phyloP scores from a whole-genome alignment of 2,888 invertebrate genomes.

The Catocala nupta region DNA sequence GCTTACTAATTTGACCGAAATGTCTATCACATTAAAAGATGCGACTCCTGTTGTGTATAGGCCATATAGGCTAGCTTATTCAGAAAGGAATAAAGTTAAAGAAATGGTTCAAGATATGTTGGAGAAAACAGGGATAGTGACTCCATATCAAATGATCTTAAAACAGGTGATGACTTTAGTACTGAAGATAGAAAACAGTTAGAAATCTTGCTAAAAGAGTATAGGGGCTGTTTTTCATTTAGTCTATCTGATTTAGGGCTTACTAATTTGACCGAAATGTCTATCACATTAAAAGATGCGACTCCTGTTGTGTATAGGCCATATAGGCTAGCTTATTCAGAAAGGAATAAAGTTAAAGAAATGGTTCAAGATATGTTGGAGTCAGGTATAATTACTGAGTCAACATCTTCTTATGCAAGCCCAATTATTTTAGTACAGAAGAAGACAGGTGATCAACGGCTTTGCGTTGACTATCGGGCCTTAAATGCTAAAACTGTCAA shows the following conservation, averaged over 20 bases:
- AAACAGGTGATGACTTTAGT: neutral
- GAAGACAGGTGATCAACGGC: slow-evolving; percentile 3
- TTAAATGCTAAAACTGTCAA: slow-evolving; percentile 4
- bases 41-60: slow-evolving; percentile 8
- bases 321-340: slow-evolving; percentile 9
- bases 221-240: slow-evolving; percentile 10
- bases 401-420: slow-evolving; percentile 9
- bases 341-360: neutral
- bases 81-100: neutral
- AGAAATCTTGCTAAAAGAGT: too few relatives aligned
- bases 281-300: slow-evolving; percentile 4
- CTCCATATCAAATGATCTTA: neutral
- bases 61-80: slow-evolving; percentile 10
- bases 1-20: slow-evolving; percentile 2
- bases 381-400: slow-evolving; percentile 3
- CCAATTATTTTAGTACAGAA: slow-evolving; percentile 7
- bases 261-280: slow-evolving; percentile 4
- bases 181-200: neutral
- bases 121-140: neutral
- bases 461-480: slow-evolving; percentile 9
- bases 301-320: slow-evolving; percentile 12
- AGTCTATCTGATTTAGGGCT: slow-evolving; percentile 15
- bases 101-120: slow-evolving; percentile 10
- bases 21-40: slow-evolving; percentile 9
- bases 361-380: slow-evolving; percentile 10